A percentile compares a stretch with the other conserved stretches of the same genome.
Evolutionary conservation across 2,888 invertebrate species (phyloP).

Genomic region (Lissonota sp.): DNA sequence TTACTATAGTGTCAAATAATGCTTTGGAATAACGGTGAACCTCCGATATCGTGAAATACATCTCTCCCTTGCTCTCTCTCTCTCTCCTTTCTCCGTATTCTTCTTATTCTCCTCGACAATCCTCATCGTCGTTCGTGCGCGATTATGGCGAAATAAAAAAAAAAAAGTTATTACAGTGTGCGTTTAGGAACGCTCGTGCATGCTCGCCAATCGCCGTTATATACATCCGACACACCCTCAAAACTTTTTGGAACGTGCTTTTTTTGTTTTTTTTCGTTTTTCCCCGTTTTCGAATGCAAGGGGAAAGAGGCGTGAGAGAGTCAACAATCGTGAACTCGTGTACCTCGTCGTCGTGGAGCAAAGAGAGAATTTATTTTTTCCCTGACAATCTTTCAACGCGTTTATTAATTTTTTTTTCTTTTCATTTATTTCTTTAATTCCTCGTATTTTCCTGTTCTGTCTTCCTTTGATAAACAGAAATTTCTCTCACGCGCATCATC

Average conservation of each 20-base stretch:
- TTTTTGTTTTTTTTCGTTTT: slow-evolving; percentile 76
- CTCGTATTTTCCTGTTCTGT: not conserved
- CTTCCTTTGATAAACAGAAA: slow-evolving; percentile 41
- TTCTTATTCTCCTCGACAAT: not conserved
- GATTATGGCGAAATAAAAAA: slow-evolving; percentile 31
- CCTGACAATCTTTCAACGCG: slow-evolving; percentile 53
- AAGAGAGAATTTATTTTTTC: slow-evolving; percentile 44
- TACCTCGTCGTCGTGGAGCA: slow-evolving; percentile 56
- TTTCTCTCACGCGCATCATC: slow-evolving; percentile 60
- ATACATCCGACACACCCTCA: slow-evolving; percentile 81
- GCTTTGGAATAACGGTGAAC: slow-evolving; percentile 16
- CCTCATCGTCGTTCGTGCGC: not conserved
- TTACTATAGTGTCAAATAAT: slow-evolving; percentile 27
- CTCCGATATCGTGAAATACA: slow-evolving; percentile 25
- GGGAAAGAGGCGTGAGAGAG: slow-evolving; percentile 61
- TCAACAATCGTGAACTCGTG: slow-evolving; percentile 67
- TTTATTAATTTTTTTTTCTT: slow-evolving; percentile 23
- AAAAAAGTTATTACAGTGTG: slow-evolving; percentile 55
- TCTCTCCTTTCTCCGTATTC: not conserved
- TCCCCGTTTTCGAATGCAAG: slow-evolving; percentile 74
- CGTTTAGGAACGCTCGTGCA: slow-evolving; percentile 66
- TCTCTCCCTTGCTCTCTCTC: slow-evolving; percentile 8
- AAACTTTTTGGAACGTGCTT: slow-evolving; percentile 64
- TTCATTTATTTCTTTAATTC: too few relatives aligned
- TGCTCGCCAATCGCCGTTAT: slow-evolving; percentile 72